Evolutionary conservation across 2,797 vertebrate genomes (phyloP).

Genomic region (Parotocinclus haroldoi): DNA sequence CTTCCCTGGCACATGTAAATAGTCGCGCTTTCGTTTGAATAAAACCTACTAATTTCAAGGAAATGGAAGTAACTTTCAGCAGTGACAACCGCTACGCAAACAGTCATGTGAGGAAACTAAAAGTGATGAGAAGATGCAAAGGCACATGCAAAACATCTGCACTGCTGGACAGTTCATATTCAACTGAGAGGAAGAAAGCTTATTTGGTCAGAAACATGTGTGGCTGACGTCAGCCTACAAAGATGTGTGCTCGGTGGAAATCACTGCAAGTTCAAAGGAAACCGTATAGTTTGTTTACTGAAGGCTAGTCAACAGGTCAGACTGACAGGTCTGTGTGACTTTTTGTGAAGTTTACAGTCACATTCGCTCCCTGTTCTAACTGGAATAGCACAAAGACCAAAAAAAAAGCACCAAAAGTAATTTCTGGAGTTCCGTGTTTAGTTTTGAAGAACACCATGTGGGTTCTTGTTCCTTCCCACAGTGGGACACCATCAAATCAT

Average conservation of each 20-base stretch:
- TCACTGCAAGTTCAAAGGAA: conserved; percentile 8
- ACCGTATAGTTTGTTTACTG: conserved; percentile 42
- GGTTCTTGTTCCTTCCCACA: conserved; percentile 6
- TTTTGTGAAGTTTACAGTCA: no score
- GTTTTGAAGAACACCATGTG: conserved; percentile 1
- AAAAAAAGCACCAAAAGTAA: conserved; percentile 3
- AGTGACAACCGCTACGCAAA: neutral
- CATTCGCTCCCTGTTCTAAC: neutral
- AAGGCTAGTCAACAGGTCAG: conserved; percentile 57
- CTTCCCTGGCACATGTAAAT: no score
- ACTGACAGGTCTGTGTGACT: conserved; percentile 53
- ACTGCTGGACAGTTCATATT: conserved; percentile 6
- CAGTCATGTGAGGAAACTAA: conserved; percentile 13
- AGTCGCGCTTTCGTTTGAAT: no score
- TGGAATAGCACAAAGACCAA: neutral
- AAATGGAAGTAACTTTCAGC: neutral
- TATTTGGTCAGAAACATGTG: conserved; percentile 6
- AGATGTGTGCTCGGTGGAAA: neutral
- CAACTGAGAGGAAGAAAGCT: neutral
- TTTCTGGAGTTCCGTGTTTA: conserved; percentile 23
- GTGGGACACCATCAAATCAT: neutral
- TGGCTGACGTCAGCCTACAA: conserved; percentile 14
- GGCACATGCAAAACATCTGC: conserved; percentile 30
- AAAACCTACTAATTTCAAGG: neutral
- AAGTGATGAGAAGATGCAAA: neutral